Evolutionary conservation across 2,888 invertebrate species (phyloP).

Genomic region (Brenthis ino): DNA sequence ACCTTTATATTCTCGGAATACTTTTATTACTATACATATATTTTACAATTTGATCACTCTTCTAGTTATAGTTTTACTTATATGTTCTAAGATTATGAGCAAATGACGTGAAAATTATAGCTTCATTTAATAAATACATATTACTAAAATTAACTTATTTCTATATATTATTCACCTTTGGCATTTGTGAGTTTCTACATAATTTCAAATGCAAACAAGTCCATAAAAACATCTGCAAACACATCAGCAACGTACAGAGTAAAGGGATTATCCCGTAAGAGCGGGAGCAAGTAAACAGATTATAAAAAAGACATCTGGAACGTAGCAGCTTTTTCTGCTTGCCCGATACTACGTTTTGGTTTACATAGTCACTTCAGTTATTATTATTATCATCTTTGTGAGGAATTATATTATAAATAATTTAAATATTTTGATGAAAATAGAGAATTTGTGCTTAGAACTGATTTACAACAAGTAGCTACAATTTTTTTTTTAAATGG

Average conservation of each 20-base stretch:
- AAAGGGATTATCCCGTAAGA: constrained; percentile 72
- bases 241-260: constrained; percentile 60
- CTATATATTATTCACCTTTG: constrained; percentile 4
- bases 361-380: neutral
- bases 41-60: too few species aligned
- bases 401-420: too few species aligned
- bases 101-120: neutral
- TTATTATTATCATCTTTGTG: neutral
- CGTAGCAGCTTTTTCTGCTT: constrained; percentile 41
- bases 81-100: neutral
- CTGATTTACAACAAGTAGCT: too few species aligned
- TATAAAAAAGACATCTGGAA: constrained; percentile 72
- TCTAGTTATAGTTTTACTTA: too few species aligned
- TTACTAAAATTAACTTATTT: constrained; percentile 4
- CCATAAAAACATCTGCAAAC: constrained; percentile 54
- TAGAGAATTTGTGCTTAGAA: too few species aligned
- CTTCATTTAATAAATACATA: neutral
- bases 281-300: constrained; percentile 74
- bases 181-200: constrained; percentile 6
- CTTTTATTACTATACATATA: constrained; percentile 21
- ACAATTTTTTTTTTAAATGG: too few species aligned
- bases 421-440: too few species aligned
- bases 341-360: constrained; percentile 8
- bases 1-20: constrained; percentile 14
- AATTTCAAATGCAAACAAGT: constrained; percentile 34